Evolutionary conservation across 2,113 vertebrate species (phyloP), one percentile per base, ranked within the genome.

Genomic region (Seriola quinqueradiata): DNA sequence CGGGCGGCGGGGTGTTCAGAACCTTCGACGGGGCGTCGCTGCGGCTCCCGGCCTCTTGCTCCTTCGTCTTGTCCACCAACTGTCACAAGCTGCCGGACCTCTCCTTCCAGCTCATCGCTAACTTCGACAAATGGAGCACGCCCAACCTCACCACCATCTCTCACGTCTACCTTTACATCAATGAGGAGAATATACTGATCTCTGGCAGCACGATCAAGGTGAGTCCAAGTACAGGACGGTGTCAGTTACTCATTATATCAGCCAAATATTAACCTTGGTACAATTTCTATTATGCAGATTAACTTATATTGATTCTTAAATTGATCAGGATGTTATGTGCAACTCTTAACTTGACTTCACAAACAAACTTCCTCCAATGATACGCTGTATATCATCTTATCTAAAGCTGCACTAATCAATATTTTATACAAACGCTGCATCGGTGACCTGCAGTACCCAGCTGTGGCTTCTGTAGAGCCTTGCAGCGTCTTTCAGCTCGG

Each of bases 91-190:
- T 99, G 82, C 98, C 98, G 0, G 98, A 99, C 90, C 96, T 99
- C 91, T 99, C 98, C 89, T 99, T 99, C 93, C 98, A 99, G 93
- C 97, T 99, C 83, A 99, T 99, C 79, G 98, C 98, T 83, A 99
- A 99, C 94, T 99, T 99, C 1, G 98, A 99, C 87, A 99, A 99
- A 89, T 98, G 98, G 98, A 98, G 97, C 70, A 96, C 96, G 0
- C 98, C 98, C 79, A 99, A 99, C 94, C 96, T 99, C 92, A 99
- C 98, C 82, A 78, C 99, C 91, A 98, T 99, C 84, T 99, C 98
- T 0, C 98, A 99, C 0, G 94, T 98, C 81, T 99, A 99, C 84
- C 97, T 99, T 70, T 99, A 99, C 93, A 97, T 99, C 78, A 99
- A 99, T 0, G 98, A 99, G 91, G 98, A 99, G 93, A 99, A 98